Percentiles rank a stretch among this genome's conserved stretches.
phyloP scores from a whole-genome alignment of 2,797 vertebrate genomes.

The Selene dorsalis region DNA sequence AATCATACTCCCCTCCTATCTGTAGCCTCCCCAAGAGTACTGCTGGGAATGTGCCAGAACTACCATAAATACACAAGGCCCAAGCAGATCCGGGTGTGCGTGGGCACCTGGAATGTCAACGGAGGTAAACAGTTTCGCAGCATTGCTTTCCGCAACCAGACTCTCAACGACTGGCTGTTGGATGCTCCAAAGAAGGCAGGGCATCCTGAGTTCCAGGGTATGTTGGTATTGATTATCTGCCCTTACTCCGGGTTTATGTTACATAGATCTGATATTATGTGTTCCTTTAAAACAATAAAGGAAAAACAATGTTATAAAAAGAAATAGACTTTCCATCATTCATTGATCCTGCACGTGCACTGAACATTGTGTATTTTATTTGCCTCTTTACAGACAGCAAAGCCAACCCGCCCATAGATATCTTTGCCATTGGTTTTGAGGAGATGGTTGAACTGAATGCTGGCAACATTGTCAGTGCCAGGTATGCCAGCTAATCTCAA shows the following conservation, averaged over 20 bases:
- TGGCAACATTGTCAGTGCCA: slow-evolving; percentile 98
- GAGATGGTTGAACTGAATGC: slow-evolving; percentile 99
- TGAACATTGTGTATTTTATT: slow-evolving; percentile 12
- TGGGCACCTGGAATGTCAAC: slow-evolving; percentile 98
- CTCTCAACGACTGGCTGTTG: slow-evolving; percentile 97
- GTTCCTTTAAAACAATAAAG: too few species aligned
- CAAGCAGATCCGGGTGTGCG: slow-evolving; percentile 91
- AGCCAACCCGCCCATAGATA: slow-evolving; percentile 90
- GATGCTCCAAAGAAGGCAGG: slow-evolving; percentile 94
- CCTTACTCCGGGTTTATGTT: not conserved
- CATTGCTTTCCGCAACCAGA: slow-evolving; percentile 98
- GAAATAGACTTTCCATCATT: not conserved
- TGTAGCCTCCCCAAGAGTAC: slow-evolving; percentile 93
- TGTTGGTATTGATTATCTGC: slow-evolving; percentile 14
- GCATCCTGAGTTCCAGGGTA: slow-evolving; percentile 94
- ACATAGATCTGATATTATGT: not conserved
- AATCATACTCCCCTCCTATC: slow-evolving; percentile 26
- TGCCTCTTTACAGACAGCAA: slow-evolving; percentile 85
- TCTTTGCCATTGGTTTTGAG: slow-evolving; percentile 99
- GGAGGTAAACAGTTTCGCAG: slow-evolving; percentile 98
- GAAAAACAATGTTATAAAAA: too few species aligned
- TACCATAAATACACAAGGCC: slow-evolving; percentile 94
- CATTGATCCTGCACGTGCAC: not conserved
- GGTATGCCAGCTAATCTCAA: slow-evolving; percentile 79
- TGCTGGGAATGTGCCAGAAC: slow-evolving; percentile 97